Conservation (phyloP, 2,888 invertebrate species). For the Anthrax anthrax region DNA sequence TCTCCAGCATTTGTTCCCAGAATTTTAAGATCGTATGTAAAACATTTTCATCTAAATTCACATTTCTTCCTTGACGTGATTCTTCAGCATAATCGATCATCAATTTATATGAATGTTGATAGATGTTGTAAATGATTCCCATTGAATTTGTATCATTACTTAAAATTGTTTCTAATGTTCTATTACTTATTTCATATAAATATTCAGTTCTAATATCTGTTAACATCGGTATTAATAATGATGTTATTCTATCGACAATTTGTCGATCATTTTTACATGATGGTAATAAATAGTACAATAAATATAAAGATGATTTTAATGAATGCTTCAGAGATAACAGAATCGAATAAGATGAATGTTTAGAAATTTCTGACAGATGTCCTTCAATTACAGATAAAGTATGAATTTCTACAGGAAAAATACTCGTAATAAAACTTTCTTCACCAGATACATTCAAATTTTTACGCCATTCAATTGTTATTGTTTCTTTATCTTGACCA, state of each 20-base stretch:
- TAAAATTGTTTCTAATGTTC: constrained; percentile 41
- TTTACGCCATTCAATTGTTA: constrained; percentile 31
- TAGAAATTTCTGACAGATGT: constrained; percentile 29
- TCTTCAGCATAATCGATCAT: constrained; percentile 44
- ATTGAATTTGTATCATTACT: constrained; percentile 35
- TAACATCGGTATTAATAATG: constrained; percentile 45
- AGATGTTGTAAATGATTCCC: constrained; percentile 47
- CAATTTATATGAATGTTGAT: constrained; percentile 51
- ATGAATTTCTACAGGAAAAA: constrained; percentile 30
- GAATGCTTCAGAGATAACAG: constrained; percentile 31
- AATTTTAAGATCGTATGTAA: constrained; percentile 43
- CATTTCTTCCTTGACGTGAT: constrained; percentile 18
- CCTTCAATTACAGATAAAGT: constrained; percentile 32
- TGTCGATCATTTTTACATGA: constrained; percentile 17
- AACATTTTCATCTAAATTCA: constrained; percentile 27
- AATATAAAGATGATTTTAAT: constrained; percentile 26
- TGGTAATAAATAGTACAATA: constrained; percentile 26
- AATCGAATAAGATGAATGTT: constrained; percentile 24
- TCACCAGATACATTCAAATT: constrained; percentile 25
- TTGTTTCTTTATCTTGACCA: constrained; percentile 30
- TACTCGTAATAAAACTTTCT: constrained; percentile 23
- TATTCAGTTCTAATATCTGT: constrained; percentile 65
- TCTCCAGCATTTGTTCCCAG: constrained; percentile 74
- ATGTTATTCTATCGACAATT: constrained; percentile 24
- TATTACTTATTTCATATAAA: constrained; percentile 47